Percentiles rank a stretch among this genome's conserved stretches.
These are phyloP conservation scores for Myripristis murdjan DNA, from an alignment of 2,797 vertebrate genomes.

Conservation along the genomic window DNA sequence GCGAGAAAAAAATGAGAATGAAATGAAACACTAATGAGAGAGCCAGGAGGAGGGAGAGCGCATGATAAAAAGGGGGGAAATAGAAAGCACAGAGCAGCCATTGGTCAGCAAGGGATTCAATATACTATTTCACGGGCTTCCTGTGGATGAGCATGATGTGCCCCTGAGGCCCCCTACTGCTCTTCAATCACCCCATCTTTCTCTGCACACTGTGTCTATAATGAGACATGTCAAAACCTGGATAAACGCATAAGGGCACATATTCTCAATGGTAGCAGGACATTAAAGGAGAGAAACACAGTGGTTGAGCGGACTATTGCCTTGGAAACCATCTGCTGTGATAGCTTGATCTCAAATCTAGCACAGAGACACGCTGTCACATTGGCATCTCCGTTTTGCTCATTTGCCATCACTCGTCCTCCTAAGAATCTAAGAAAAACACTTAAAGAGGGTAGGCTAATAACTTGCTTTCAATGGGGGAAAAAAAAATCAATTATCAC, in stretches of 20 bases:
- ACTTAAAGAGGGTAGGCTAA: neutral
- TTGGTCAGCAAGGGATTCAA: slow-evolving; percentile 36
- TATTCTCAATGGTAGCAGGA: slow-evolving; percentile 29
- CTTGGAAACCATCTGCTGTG: slow-evolving; percentile 15
- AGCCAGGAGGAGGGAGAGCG: neutral
- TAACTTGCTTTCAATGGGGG: neutral
- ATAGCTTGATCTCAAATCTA: neutral
- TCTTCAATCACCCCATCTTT: slow-evolving; percentile 26
- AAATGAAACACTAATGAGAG: slow-evolving; percentile 38
- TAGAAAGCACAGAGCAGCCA: slow-evolving; percentile 29
- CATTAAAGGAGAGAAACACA: slow-evolving; percentile 20
- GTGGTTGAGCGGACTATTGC: slow-evolving; percentile 1
- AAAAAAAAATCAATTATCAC: neutral
- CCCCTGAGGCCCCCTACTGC: slow-evolving; percentile 27
- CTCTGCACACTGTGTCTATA: slow-evolving; percentile 20
- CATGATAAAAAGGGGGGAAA: slow-evolving; percentile 40
- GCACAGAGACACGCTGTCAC: neutral
- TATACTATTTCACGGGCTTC: slow-evolving; percentile 34
- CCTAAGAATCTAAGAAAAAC: neutral
- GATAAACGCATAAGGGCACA: slow-evolving; percentile 15
- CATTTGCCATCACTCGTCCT: neutral
- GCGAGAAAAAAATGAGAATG: neutral
- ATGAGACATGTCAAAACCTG: slow-evolving; percentile 40
- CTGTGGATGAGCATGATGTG: slow-evolving; percentile 22
- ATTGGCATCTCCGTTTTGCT: neutral